Conservation (phyloP, 2,888 invertebrate species). For the Dryadula phaetusa region DNA sequence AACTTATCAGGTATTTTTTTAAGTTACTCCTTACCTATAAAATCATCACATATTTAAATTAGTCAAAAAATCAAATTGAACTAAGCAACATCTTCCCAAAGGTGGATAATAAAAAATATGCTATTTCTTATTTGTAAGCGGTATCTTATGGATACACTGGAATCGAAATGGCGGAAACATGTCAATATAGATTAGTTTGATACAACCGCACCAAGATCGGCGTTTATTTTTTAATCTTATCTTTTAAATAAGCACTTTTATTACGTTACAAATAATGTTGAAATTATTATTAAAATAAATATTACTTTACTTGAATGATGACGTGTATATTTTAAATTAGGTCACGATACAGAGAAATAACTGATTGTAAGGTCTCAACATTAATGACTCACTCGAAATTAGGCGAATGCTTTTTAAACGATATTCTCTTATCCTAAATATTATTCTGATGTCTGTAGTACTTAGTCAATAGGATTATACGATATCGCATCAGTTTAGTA, state of each 20-base stretch:
- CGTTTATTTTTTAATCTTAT: slow-evolving; percentile 48
- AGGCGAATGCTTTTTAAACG: no score
- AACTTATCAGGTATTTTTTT: no score
- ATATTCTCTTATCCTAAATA: no score
- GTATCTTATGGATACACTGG: slow-evolving; percentile 68
- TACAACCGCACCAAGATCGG: slow-evolving; percentile 51
- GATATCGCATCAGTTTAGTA: no score
- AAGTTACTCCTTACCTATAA: background rate
- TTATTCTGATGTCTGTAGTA: no score
- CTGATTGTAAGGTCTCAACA: no score
- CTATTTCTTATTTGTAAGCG: slow-evolving; percentile 59
- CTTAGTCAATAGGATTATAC: no score
- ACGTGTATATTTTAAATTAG: no score
- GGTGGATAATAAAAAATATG: slow-evolving; percentile 57
- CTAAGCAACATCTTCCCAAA: slow-evolving; percentile 41
- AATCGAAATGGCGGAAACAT: slow-evolving; percentile 81
- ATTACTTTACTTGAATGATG: background rate
- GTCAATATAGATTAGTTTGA: slow-evolving; percentile 77
- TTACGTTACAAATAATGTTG: slow-evolving; percentile 33
- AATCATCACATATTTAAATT: background rate
- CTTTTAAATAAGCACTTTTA: slow-evolving; percentile 38
- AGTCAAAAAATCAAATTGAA: background rate
- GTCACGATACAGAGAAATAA: no score
- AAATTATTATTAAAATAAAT: slow-evolving; percentile 13
- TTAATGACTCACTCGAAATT: no score